Evolutionary conservation across 2,888 invertebrate species (phyloP), one percentile per base, ranked within the genome.

Genomic region (Eulithis prunata): DNA sequence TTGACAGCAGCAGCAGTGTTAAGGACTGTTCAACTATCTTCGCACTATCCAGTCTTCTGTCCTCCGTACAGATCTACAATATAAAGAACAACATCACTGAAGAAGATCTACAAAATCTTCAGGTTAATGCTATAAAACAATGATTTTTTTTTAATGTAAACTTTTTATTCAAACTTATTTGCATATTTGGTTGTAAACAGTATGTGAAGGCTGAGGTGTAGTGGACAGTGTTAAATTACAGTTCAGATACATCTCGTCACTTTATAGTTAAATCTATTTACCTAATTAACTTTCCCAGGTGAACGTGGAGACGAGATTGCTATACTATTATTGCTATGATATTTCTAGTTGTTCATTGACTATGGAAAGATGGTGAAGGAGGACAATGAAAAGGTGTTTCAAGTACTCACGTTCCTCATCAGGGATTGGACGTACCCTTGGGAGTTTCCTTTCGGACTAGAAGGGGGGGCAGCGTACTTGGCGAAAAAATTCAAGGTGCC

Each of bases 371-470:
- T 99, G 73, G 90, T 98, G 74, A 96, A 66, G 5, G 70, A 97
- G 97, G 82, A 95, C 96, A 62, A 96, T 96, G 41, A 96, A 95
- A 73, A 97, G 96, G 80, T 98, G 2, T 97, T 98, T 89, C 97
- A 98, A 89, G 94, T 96, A 75, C 90, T 98, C 62, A 96, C 97
- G 83, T 97, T 98, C 85, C 93, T 98, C 21, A 96, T 98, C 12
- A 93, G 98, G 59, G 99, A 99, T 88, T 99, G 99, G 99, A 97
- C 97, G 87, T 99, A 97, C 85, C 98, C 98, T 0, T 99, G 99
- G 87, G 98, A 99, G 84, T 95, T 96, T 0, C 93, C 95, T 10
- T 99, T 98, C 87, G 99, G 99, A 0, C 94, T 96, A 0, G 93
- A 94, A 0, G 99, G 99, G 1, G 99, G 99, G 0, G 94, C 95